Conservation (phyloP, 2,797 vertebrate genomes). For the Meda fulgida region DNA sequence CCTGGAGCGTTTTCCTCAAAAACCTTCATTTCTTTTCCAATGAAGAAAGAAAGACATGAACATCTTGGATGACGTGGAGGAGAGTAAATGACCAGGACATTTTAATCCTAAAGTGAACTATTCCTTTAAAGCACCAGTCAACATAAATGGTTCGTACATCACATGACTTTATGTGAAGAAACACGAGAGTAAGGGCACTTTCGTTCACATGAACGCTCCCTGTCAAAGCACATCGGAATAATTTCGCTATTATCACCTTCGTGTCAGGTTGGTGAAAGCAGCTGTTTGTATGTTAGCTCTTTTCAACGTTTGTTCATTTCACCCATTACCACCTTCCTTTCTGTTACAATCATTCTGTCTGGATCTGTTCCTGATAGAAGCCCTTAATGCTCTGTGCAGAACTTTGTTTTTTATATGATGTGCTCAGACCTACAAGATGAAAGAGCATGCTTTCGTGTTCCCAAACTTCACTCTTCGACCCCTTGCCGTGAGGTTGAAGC, state of each 20-base stretch:
- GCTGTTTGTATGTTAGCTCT: background rate
- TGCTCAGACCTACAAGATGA: background rate
- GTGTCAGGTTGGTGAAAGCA: background rate
- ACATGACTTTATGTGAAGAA: background rate
- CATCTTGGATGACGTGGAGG: too few species aligned
- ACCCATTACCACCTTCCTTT: constrained; percentile 20
- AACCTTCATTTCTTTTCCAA: too few species aligned
- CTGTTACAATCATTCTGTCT: background rate
- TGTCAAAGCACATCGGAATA: background rate
- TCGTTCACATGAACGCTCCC: background rate
- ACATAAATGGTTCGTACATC: background rate
- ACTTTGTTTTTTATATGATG: too few species aligned
- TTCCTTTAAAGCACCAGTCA: too few species aligned
- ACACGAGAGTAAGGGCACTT: background rate
- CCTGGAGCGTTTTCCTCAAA: too few species aligned
- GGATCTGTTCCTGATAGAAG: background rate
- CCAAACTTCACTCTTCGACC: constrained; percentile 16
- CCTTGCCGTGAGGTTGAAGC: constrained; percentile 20
- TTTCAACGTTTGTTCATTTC: constrained; percentile 2
- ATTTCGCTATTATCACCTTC: constrained; percentile 1
- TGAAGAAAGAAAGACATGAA: too few species aligned
- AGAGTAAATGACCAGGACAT: too few species aligned
- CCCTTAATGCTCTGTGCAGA: background rate
- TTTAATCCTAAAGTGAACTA: too few species aligned
- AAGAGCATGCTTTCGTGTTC: constrained; percentile 1